Evolutionary conservation across 2,113 vertebrate species (phyloP), one percentile per base, ranked within the genome.

Genomic region (Cromileptes altivelis): DNA sequence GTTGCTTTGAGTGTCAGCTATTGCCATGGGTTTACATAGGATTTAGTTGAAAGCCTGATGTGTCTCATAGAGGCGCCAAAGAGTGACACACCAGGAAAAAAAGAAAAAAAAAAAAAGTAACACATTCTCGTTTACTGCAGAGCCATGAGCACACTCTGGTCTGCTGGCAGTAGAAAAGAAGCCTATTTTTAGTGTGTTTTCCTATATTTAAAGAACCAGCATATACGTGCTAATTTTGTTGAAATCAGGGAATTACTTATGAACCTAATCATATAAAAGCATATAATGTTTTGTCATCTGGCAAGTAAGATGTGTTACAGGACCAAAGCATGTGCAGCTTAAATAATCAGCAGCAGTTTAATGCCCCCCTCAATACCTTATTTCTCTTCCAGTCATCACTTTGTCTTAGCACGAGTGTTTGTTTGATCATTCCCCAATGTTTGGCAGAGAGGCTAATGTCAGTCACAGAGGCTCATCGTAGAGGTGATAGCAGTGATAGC

Each of bases 361-460:
- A 76, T 72, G 52, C 17, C 27, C 55, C 64, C 50, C 56, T 81
- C 42, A 62, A 53, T 69, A 63, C 70, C 30, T 71, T 25, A 67
- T 61, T 45, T 75, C 25, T 75, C 61, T 27, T 45, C 55, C 27
- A 62, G 42, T 65, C 60, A 18, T 53, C 53, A 58, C 81, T 82
- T 87, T 77, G 75, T 71, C 69, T 52, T 37, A 75, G 67, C 70
- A 19, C 2, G 40, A 81, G 63, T 40, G 57, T 67, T 57, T 71
- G 56, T 79, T 74, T 62, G 74, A 80, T 80, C 55, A 65, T 72
- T 72, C 76, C 21, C 70, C 45, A 37, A 64, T 75, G 75, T 80
- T 79, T 81, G 86, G 57, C 65, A 23, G 53, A 80, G 82, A 90
- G 30, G 40, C 63, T 68, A 50, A 80, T 65, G 81, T 78, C 76